Evolutionary conservation across 2,113 vertebrate species (phyloP), one percentile per base, ranked within the genome.

Genomic region (Scytalopus superciliaris): DNA sequence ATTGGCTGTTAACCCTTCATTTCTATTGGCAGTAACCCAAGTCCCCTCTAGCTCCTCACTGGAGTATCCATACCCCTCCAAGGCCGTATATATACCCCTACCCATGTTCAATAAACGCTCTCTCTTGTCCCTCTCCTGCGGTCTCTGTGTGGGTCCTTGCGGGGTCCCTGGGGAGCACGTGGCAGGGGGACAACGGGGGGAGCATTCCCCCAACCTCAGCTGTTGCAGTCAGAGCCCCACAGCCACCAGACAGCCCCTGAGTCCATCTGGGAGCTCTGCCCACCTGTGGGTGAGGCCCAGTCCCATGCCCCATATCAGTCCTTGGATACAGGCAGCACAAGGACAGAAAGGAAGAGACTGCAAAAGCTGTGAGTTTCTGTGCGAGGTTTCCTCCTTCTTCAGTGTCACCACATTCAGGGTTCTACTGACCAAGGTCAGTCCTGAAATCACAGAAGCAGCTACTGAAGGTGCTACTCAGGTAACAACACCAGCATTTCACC

Each of bases 151-250:
- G n/a, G n/a, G n/a, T n/a, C n/a, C n/a, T n/a, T n/a, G n/a, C n/a
- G n/a, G n/a, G n/a, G n/a, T n/a, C n/a, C n/a, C n/a, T n/a, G n/a
- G n/a, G n/a, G n/a, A n/a, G n/a, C n/a, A n/a, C n/a, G n/a, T n/a
- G n/a, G n/a, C n/a, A n/a, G n/a, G n/a, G n/a, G n/a, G n/a, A n/a
- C n/a, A n/a, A n/a, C n/a, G n/a, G n/a, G n/a, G n/a, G n/a, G n/a
- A n/a, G n/a, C n/a, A n/a, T n/a, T n/a, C n/a, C n/a, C n/a, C n/a
- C n/a, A n/a, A n/a, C n/a, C n/a, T n/a, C n/a, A n/a, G n/a, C n/a
- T n/a, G n/a, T n/a, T n/a, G n/a, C n/a, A n/a, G n/a, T n/a, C n/a
- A 18, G 27, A 63, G 60, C 19, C 42, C 8, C 27, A 23, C 0
- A 2, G n/a, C 55, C 60, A 72, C 57, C 0, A 0, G 25, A 14